Percentiles rank a stretch among this genome's conserved stretches.
Evolutionary conservation across 2,113 vertebrate species (phyloP).

Genomic region (Anguilla rostrata): DNA sequence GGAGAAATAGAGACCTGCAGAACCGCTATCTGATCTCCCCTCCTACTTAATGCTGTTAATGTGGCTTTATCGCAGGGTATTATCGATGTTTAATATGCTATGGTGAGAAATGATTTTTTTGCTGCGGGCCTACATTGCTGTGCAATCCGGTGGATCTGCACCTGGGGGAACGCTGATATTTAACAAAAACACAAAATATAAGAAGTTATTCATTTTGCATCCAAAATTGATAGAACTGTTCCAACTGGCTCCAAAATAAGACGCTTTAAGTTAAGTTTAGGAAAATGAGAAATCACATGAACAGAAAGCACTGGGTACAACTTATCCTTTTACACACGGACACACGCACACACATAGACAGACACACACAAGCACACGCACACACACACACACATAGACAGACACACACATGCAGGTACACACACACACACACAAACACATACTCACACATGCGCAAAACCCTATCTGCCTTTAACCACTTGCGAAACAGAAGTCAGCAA

Average conservation of each 20-base stretch:
- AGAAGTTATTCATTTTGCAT: background rate
- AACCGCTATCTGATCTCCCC: background rate
- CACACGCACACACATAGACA: background rate
- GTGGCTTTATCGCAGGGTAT: background rate
- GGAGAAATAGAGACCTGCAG: too few species aligned
- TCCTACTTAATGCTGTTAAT: background rate
- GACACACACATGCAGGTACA: background rate
- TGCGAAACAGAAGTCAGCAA: slow-evolving; percentile 1
- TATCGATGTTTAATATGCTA: background rate
- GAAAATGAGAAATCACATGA: background rate
- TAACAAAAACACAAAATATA: too few species aligned
- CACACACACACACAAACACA: background rate
- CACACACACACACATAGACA: background rate
- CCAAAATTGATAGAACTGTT: background rate
- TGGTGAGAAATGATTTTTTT: background rate
- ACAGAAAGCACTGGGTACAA: too few species aligned
- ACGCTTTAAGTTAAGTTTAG: background rate
- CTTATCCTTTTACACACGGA: background rate
- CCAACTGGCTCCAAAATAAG: background rate
- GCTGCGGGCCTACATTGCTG: background rate
- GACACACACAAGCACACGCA: background rate
- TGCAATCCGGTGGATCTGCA: background rate
- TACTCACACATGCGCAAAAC: background rate
- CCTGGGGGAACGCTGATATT: too few species aligned
- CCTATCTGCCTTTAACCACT: background rate